phyloP scores from a whole-genome alignment of 2,888 invertebrate genomes.

The Pyralis farinalis region DNA sequence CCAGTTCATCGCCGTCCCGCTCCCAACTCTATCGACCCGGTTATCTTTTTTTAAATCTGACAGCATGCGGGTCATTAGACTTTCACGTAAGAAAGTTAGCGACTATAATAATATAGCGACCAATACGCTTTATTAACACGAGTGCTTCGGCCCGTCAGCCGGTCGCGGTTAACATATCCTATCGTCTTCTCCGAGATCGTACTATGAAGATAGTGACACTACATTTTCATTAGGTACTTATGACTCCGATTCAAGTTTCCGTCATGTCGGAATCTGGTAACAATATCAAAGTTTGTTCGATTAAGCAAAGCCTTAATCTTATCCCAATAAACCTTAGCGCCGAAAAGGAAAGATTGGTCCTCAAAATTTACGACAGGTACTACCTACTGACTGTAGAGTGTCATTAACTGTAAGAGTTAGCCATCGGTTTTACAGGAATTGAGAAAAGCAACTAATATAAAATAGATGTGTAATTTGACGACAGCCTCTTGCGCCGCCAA shows the following conservation, averaged over 20 bases:
- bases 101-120: conserved; percentile 32
- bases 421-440: too few species aligned
- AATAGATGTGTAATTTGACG: conserved; percentile 37
- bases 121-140: conserved; percentile 26
- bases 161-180: conserved; percentile 26
- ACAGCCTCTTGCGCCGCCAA: neutral
- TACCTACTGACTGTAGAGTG: conserved; percentile 58
- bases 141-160: conserved; percentile 30
- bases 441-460: conserved; percentile 61
- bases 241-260: conserved; percentile 34
- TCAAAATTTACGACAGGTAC: conserved; percentile 65
- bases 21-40: conserved; percentile 45
- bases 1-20: conserved; percentile 48
- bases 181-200: conserved; percentile 30
- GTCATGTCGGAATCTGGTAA: conserved; percentile 16
- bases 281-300: conserved; percentile 28
- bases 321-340: too few species aligned
- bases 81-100: conserved; percentile 37
- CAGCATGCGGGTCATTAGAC: conserved; percentile 54
- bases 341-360: too few species aligned
- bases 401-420: conserved; percentile 54
- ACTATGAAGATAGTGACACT: conserved; percentile 28
- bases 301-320: conserved; percentile 27
- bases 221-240: conserved; percentile 37
- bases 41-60: conserved; percentile 63